Percentiles rank a stretch among this genome's conserved stretches.
phyloP scores from a whole-genome alignment of 2,797 vertebrate genomes.

The Sebastolobus altivelis region DNA sequence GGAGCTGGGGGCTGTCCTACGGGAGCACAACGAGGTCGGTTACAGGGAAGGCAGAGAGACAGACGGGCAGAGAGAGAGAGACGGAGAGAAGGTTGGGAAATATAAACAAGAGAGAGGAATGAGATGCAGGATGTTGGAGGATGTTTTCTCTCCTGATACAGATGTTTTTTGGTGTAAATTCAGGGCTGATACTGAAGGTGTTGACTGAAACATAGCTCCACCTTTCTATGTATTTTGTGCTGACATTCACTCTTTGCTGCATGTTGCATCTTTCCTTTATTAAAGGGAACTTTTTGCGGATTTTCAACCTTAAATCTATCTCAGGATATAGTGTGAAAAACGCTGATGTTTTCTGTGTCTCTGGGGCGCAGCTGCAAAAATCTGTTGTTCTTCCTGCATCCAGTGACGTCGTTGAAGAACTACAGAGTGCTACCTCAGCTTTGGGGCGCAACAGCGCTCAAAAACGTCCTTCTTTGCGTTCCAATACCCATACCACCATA shows the following conservation, averaged over 20 bases:
- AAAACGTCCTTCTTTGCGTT: too few relatives aligned
- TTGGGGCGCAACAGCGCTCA: too few relatives aligned
- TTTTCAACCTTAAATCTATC: too few relatives aligned
- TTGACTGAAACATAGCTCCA: background rate
- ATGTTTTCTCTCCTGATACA: background rate
- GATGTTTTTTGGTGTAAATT: too few relatives aligned
- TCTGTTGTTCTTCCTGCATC: too few relatives aligned
- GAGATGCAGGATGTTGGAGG: background rate
- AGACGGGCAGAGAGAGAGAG: background rate
- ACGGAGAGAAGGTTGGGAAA: background rate
- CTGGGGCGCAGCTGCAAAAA: too few relatives aligned
- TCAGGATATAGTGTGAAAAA: too few relatives aligned
- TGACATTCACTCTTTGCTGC: background rate
- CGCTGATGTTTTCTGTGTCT: too few relatives aligned
- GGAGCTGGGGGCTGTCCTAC: conserved; percentile 31
- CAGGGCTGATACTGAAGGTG: background rate
- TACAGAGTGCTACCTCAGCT: too few relatives aligned
- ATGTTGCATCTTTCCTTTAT: background rate
- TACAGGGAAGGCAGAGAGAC: conserved; percentile 13
- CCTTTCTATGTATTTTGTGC: too few relatives aligned
- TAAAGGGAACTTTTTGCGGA: background rate
- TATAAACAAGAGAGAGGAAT: background rate
- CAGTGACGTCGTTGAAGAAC: too few relatives aligned
- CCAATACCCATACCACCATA: too few relatives aligned
- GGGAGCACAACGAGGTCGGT: conserved; percentile 11